phyloP scores from a whole-genome alignment of 2,113 vertebrate species.

The Gymnobelideus leadbeateri region DNA sequence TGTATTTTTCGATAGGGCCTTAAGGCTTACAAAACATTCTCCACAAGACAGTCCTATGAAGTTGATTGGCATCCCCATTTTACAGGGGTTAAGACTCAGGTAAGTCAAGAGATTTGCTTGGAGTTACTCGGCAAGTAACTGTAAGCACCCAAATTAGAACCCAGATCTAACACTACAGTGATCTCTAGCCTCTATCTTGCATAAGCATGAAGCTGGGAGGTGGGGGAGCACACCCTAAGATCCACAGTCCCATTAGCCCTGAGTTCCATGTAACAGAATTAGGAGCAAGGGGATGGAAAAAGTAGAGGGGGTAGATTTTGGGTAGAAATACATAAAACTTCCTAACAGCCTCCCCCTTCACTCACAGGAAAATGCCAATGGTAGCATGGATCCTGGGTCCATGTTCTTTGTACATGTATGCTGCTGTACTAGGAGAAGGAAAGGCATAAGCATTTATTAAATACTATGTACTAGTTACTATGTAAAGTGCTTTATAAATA shows the following conservation, averaged over 20 bases:
- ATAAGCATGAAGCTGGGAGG: neutral
- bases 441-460: neutral
- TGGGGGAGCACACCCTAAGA: neutral
- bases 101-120: neutral
- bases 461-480: neutral
- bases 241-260: neutral
- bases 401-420: neutral
- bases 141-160: neutral
- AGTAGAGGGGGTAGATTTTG: too few species aligned
- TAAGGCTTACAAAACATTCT: neutral
- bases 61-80: neutral
- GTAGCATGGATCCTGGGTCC: neutral
- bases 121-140: neutral
- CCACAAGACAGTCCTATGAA: neutral
- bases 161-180: neutral
- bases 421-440: neutral
- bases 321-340: neutral
- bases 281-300: neutral
- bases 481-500: neutral
- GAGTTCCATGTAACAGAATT: neutral
- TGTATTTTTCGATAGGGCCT: neutral
- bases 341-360: neutral
- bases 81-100: neutral
- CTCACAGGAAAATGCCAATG: neutral
- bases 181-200: neutral